Evolutionary conservation across 2,888 invertebrate species (phyloP).

Genomic region (Meghimatium bilineatum): DNA sequence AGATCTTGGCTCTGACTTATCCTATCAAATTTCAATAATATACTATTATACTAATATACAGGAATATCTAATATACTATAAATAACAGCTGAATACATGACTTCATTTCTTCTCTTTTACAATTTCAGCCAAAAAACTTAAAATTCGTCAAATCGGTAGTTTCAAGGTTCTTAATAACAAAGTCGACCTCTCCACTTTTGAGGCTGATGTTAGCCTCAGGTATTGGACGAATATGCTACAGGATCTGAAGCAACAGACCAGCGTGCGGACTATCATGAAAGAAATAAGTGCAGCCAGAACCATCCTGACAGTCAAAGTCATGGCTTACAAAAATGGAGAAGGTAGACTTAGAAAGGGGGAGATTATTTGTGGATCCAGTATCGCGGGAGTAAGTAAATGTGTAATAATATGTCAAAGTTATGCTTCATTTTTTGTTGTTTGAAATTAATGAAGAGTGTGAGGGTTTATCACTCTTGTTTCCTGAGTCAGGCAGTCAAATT

Average conservation of each 20-base stretch:
- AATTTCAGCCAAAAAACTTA: slow-evolving; percentile 62
- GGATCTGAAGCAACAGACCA: slow-evolving; percentile 68
- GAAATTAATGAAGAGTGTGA: too few relatives aligned
- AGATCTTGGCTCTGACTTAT: too few relatives aligned
- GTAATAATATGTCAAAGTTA: too few relatives aligned
- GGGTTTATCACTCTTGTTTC: too few relatives aligned
- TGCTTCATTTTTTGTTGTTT: too few relatives aligned
- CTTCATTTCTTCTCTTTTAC: not conserved
- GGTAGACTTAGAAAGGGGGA: slow-evolving; percentile 72
- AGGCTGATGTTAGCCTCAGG: slow-evolving; percentile 72
- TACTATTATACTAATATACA: too few relatives aligned
- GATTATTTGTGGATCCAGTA: slow-evolving; percentile 74
- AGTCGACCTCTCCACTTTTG: slow-evolving; percentile 75
- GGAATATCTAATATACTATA: too few relatives aligned
- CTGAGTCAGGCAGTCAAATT: too few relatives aligned
- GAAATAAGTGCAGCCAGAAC: slow-evolving; percentile 73
- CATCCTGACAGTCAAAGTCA: slow-evolving; percentile 73
- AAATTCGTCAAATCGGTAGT: slow-evolving; percentile 73
- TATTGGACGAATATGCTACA: slow-evolving; percentile 71
- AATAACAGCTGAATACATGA: not conserved
- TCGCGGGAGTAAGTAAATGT: slow-evolving; percentile 71
- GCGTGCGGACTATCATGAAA: slow-evolving; percentile 69
- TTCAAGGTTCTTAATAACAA: slow-evolving; percentile 77
- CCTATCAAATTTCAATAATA: too few relatives aligned
- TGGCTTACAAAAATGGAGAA: slow-evolving; percentile 76